Base-by-base conservation (phyloP, 2,888 invertebrate species). In the Brachypterus glaber region DNA sequence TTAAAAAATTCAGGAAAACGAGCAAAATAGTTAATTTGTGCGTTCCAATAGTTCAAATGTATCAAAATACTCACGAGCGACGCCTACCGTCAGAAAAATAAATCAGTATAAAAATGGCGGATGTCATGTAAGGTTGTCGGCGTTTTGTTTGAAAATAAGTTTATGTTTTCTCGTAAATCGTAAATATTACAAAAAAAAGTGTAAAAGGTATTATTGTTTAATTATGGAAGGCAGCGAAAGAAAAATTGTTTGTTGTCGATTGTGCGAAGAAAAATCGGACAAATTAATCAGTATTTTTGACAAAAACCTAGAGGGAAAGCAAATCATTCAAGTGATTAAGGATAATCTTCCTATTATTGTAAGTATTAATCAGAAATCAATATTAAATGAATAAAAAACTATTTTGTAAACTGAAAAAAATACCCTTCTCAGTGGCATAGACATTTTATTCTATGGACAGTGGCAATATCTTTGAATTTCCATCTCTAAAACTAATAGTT, bases 261-360 rank as follows among this genome's bases (percentile, higher is more conserved):
- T 66, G 29, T 66, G 66, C 49, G 64, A 64, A 41, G 48, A 54
- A 44, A 48, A 46, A 30, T 49, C 49, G 27, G 54, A 53, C 37
- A 54, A 59, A 47, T 58, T 62, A 60, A 57, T 56, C 43, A 61
- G 55, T 50, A 54, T 66, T 49, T 65, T 66, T 49, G 59, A 60
- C 33, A 63, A 62, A 48, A 63, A 58, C 44, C 55, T 54, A 24
- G 56, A 58, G 42, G 63, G 64, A 36, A 55, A 56, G 46, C 59
- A 64, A 51, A 57, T 65, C 31, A 49, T 66, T 16, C 57, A 63
- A 34, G 41, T 66, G 16, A 64, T 66, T 38, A 62, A 62, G 46
- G 60, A 65, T 38, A 62, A 58, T 46, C 46, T 66, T 33, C 62
- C 62, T 25, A 54, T 65, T 33, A 50, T 63, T 37, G 66, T 66